These are phyloP conservation scores for Camarhynchus parvulus DNA, from an alignment of 2,113 vertebrate species.

Conservation along the genomic window DNA sequence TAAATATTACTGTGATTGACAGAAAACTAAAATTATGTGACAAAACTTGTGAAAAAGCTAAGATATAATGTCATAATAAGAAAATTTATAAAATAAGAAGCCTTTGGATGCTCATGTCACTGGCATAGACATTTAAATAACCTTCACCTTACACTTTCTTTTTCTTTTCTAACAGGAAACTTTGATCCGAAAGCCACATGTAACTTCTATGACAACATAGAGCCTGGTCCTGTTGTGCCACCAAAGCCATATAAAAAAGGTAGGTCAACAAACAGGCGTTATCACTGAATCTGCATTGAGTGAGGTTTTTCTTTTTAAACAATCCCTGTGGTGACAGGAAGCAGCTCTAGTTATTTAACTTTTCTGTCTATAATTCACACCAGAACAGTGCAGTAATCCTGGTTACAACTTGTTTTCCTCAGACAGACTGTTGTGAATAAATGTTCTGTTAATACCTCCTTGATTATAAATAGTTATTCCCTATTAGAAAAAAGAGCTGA, in stretches of 20 bases:
- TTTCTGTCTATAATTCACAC: neutral
- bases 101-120: neutral
- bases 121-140: neutral
- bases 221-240: constrained; percentile 92
- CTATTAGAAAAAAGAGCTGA: neutral
- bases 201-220: constrained; percentile 97
- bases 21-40: neutral
- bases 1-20: neutral
- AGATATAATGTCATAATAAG: neutral
- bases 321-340: neutral
- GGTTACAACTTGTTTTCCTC: neutral
- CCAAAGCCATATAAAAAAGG: constrained; percentile 92
- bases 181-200: constrained; percentile 93
- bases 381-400: neutral
- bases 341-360: neutral
- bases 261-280: constrained; percentile 60
- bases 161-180: constrained; percentile 81
- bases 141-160: neutral
- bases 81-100: neutral
- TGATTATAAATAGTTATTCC: neutral
- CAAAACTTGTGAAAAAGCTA: neutral
- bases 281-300: neutral
- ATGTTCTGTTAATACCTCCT: neutral
- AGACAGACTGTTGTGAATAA: neutral
- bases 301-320: neutral